phyloP scores from a whole-genome alignment of 2,888 invertebrate genomes.

The Sinelater perroti region DNA sequence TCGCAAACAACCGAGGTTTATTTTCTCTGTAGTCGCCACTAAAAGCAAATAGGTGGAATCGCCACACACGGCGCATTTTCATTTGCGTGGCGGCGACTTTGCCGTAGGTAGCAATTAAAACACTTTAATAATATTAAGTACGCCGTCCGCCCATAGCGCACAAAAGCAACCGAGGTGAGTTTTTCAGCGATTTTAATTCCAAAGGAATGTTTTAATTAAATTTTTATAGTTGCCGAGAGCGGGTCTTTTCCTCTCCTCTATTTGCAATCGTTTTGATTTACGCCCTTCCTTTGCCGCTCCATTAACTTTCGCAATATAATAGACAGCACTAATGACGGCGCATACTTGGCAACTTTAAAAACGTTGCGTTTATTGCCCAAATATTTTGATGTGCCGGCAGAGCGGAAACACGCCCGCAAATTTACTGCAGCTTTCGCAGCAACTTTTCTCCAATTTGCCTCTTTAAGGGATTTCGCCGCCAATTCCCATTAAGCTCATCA shows the following conservation, averaged over 20 bases:
- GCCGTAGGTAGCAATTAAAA: slow-evolving; percentile 34
- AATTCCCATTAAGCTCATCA: slow-evolving; percentile 8
- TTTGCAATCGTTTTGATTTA: slow-evolving; percentile 8
- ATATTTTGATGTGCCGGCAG: not conserved
- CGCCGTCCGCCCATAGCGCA: slow-evolving; percentile 33
- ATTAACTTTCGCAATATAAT: slow-evolving; percentile 7
- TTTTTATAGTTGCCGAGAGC: slow-evolving; percentile 33
- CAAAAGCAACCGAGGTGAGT: slow-evolving; percentile 31
- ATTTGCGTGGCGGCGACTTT: slow-evolving; percentile 25
- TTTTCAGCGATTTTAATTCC: slow-evolving; percentile 34
- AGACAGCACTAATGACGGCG: slow-evolving; percentile 4
- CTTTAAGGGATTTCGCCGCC: slow-evolving; percentile 5
- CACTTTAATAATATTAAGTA: slow-evolving; percentile 36
- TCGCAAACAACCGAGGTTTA: no score
- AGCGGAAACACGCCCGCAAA: not conserved
- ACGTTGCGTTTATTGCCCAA: not conserved
- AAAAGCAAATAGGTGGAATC: slow-evolving; percentile 12
- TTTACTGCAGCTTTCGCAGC: not conserved
- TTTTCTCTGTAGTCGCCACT: no score
- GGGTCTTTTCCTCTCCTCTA: slow-evolving; percentile 10
- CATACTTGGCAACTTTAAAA: not conserved
- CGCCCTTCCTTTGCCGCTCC: not conserved
- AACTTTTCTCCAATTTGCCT: not conserved
- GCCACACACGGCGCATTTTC: slow-evolving; percentile 28
- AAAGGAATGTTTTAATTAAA: slow-evolving; percentile 41